A percentile compares a stretch with the other conserved stretches of the same genome.
These are phyloP conservation scores for Erebia palarica DNA, from an alignment of 2,888 invertebrate genomes.

Conservation along the genomic window DNA sequence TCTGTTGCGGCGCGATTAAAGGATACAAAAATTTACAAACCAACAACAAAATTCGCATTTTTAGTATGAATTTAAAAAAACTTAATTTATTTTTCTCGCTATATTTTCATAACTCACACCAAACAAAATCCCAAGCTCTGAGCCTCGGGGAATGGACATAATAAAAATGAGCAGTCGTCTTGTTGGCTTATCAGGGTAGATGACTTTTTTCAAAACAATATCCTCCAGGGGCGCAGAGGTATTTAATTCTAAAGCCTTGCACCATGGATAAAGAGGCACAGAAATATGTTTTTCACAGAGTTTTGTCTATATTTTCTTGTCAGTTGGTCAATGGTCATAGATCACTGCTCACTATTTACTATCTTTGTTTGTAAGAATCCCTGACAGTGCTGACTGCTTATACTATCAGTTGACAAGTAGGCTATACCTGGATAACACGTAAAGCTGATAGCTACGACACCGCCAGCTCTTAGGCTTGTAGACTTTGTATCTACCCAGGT, in stretches of 20 bases:
- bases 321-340: not conserved
- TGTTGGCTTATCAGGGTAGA: slow-evolving; percentile 80
- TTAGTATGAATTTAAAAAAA: too few species aligned
- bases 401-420: too few species aligned
- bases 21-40: too few species aligned
- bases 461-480: too few species aligned
- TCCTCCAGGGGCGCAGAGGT: slow-evolving; percentile 62
- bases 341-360: too few species aligned
- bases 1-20: too few species aligned
- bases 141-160: slow-evolving; percentile 78
- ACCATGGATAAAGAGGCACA: not conserved
- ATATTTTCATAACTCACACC: slow-evolving; percentile 44
- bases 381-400: too few species aligned
- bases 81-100: not conserved
- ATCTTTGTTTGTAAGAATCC: too few species aligned
- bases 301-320: not conserved
- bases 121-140: slow-evolving; percentile 56
- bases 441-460: too few species aligned
- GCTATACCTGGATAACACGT: too few species aligned
- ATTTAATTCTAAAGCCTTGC: slow-evolving; percentile 61
- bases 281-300: not conserved
- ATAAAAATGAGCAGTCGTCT: slow-evolving; percentile 79
- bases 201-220: slow-evolving; percentile 73
- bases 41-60: too few species aligned
- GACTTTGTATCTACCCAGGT: too few species aligned